Evolutionary conservation across 2,888 invertebrate species (phyloP), one percentile per base, ranked within the genome.

Genomic region (Mimachlamys varia): DNA sequence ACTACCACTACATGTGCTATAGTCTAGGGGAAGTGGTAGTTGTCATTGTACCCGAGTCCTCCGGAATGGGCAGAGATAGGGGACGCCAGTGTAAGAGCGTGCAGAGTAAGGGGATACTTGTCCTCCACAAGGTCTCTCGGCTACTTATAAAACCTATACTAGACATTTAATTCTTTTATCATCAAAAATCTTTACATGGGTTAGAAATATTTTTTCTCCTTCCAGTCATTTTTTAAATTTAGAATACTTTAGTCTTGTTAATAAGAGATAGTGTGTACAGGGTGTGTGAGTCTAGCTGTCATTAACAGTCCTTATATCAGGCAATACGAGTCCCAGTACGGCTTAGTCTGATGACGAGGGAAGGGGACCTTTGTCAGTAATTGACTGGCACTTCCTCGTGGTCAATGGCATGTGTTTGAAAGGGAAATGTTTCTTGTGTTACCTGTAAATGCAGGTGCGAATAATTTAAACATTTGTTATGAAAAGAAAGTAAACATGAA

Each of bases 401-500:
- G 76, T 76, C 76, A 76, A 76, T 76, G 76, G 27, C 33, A 76
- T 33, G 76, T 27, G 7, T 33, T 22, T 76, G 76, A 76, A 76
- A 76, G n/a, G 76, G 76, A 33, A 76, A 76, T 76, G 76, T 76
- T 76, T 33, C 76, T 7, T 10, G 76, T 76, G 27, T 76, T 76
- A 76, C 27, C 76, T 12, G 33, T 27, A 76, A 27, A 27, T 76
- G 22, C 76, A 76, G 76, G 76, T 76, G 76, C 76, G 33, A 22
- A 76, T 76, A 12, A 76, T 76, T 76, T 76, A 76, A 76, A 76
- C 76, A 76, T 76, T 76, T 76, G 76, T 76, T 76, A 27, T 76
- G 76, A 76, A 76, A 76, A 76, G 76, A 76, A 76, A 76, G 76
- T 76, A 76, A 76, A 76, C 12, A 76, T 76, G 33, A 76, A 76